Evolutionary conservation across 2,797 vertebrate genomes (phyloP).

Genomic region (Aphelocoma californica): DNA sequence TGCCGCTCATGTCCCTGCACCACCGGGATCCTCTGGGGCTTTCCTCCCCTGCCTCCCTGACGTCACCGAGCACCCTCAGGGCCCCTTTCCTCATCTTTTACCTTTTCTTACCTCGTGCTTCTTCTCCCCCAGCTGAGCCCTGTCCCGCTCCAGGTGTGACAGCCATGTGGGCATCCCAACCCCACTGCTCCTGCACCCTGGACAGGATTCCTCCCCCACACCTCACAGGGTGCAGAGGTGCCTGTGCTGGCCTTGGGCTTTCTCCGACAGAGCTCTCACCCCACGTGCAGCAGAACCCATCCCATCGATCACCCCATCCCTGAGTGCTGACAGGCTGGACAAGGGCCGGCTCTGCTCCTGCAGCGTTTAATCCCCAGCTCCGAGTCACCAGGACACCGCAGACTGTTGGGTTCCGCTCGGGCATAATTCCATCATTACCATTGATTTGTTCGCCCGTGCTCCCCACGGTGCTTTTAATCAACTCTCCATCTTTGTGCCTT

Average conservation of each 20-base stretch:
- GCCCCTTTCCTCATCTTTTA: not conserved
- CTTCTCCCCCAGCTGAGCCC: not conserved
- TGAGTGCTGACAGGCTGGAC: not conserved
- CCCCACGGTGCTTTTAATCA: constrained; percentile 64
- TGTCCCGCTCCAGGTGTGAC: accelerated
- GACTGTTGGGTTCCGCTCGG: constrained; percentile 22
- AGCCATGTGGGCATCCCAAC: accelerated
- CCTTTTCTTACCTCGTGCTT: not conserved
- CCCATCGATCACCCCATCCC: not conserved
- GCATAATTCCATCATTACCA: constrained; percentile 60
- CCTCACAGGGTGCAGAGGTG: not conserved
- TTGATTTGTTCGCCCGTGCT: constrained; percentile 43
- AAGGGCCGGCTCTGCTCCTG: not conserved
- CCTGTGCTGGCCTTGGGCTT: not conserved
- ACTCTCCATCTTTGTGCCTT: constrained; percentile 61
- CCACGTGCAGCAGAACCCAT: accelerated
- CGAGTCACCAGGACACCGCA: not conserved
- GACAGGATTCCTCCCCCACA: not conserved
- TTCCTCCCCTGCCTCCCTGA: not conserved
- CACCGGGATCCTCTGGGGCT: accelerated
- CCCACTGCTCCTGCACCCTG: not conserved
- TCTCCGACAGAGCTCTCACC: not conserved
- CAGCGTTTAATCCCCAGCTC: not conserved
- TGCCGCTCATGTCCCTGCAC: accelerated
- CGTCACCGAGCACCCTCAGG: not conserved